These are phyloP conservation scores for Ypsolopha scabrella DNA, from an alignment of 2,888 invertebrate genomes.

Conservation along the genomic window DNA sequence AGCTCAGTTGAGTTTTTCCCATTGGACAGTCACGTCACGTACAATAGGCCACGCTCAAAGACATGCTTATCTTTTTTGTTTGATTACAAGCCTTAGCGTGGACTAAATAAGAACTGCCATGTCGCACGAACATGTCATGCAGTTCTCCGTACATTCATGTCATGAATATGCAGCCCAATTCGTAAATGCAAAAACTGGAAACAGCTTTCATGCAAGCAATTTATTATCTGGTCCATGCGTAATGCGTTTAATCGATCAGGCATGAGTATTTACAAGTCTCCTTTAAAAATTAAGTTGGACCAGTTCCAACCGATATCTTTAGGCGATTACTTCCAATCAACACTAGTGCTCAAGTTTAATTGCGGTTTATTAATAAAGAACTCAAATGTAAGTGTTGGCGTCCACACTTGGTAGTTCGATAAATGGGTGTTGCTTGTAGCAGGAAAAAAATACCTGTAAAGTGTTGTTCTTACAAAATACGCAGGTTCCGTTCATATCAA, in stretches of 20 bases:
- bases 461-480: no score
- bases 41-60: no score
- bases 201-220: slow-evolving; percentile 9
- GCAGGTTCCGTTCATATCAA: no score
- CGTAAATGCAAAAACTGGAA: slow-evolving; percentile 13
- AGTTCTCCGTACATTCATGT: slow-evolving; percentile 1
- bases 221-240: not conserved
- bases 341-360: not conserved
- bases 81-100: no score
- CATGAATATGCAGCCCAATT: slow-evolving; percentile 10
- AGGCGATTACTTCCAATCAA: slow-evolving; percentile 6
- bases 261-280: slow-evolving; percentile 1
- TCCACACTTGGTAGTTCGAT: not conserved
- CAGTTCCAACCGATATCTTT: slow-evolving; percentile 5
- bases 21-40: slow-evolving; percentile 28
- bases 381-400: not conserved
- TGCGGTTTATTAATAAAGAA: not conserved
- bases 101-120: no score
- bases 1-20: slow-evolving; percentile 20
- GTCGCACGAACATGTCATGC: no score
- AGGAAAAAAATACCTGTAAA: no score
- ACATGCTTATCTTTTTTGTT: no score
- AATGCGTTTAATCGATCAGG: slow-evolving; percentile 8
- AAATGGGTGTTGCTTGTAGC: not conserved
- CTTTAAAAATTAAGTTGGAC: slow-evolving; percentile 5